Percentiles rank a stretch among this genome's conserved stretches.
Conservation (phyloP, 2,888 invertebrate species). For the Hirtodrosophila cameraria region DNA sequence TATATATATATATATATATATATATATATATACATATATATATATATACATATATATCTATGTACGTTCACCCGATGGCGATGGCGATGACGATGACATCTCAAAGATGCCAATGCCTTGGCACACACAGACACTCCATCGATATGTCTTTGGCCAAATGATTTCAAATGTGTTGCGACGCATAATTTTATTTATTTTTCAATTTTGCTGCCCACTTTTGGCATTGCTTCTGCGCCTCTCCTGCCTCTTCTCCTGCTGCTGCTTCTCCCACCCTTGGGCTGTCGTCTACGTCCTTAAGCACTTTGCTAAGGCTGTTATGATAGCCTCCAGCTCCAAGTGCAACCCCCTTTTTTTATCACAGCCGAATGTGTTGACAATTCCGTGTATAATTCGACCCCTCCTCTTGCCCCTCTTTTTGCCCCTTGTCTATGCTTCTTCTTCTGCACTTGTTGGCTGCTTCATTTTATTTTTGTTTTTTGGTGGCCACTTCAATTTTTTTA, state of each 20-base stretch:
- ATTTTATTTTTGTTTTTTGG: constrained; percentile 42
- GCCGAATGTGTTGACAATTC: constrained; percentile 55
- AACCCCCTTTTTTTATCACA: not conserved
- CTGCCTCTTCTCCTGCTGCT: too few species aligned
- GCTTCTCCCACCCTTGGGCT: too few species aligned
- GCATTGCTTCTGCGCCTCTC: constrained; percentile 1
- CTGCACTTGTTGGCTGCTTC: constrained; percentile 14
- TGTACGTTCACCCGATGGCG: too few species aligned
- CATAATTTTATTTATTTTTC: constrained; percentile 79
- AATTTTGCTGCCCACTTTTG: constrained; percentile 52
- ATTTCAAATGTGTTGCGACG: constrained; percentile 66
- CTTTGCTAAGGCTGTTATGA: constrained; percentile 62
- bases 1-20: too few species aligned
- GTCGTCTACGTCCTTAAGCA: constrained; percentile 55
- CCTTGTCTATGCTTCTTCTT: not conserved
- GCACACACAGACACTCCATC: constrained; percentile 20
- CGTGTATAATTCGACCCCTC: constrained; percentile 4
- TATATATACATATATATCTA: too few species aligned
- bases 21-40: too few species aligned
- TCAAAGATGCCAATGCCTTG: constrained; percentile 15
- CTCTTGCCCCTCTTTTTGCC: not conserved
- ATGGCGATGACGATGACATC: constrained; percentile 31
- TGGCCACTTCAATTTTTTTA: constrained; percentile 49
- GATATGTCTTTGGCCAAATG: constrained; percentile 56
- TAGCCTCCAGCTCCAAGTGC: constrained; percentile 25